Evolutionary conservation across 2,797 vertebrate species (phyloP), one percentile per base, ranked within the genome.

Genomic region (Pelochelys cantorii): DNA sequence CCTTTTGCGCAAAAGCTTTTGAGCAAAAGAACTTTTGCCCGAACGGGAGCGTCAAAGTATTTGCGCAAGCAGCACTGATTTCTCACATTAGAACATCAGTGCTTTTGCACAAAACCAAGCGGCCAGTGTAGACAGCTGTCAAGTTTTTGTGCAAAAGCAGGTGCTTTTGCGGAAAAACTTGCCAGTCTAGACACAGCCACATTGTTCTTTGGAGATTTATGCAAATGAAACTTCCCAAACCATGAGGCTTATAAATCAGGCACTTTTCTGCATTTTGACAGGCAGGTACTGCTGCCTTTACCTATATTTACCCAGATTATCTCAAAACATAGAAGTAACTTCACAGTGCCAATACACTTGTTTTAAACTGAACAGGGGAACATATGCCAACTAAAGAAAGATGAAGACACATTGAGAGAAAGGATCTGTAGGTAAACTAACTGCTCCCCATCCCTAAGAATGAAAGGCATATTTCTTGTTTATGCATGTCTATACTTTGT

Each of bases 351-450:
- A 93, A 42, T 34, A 80, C 0, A 0, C 2, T 22, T 12, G 48
- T 83, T 92, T 87, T 79, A 85, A 59, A 89, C 91, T 3, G 84
- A 89, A 56, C 80, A 81, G 71, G 29, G 14, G 62, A 88, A 94
- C 90, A 90, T 2, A 48, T 57, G 20, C 75, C 31, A 85, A 88
- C 65, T 89, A 34, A 90, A 56, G 42, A 68, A 20, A 79, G 42
- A 23, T 5, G 85, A 93, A 87, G 27, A n/a, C 42, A 87, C 0
- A 0, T 0, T 2, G 37, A 48, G 5, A 54, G 83, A 56, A 56
- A 60, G 53, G 55, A 56, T 4, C 23, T 87, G 15, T 62, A 62
- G 86, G 48, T 17, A 83, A 12, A 37, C 37, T 86, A 55, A 7
- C 86, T 84, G 86, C 56, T n/a, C 20, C 0, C 0, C 84, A 77